These are phyloP conservation scores for Lemur catta DNA, from an alignment of 2,797 vertebrate species.

Conservation along the genomic window DNA sequence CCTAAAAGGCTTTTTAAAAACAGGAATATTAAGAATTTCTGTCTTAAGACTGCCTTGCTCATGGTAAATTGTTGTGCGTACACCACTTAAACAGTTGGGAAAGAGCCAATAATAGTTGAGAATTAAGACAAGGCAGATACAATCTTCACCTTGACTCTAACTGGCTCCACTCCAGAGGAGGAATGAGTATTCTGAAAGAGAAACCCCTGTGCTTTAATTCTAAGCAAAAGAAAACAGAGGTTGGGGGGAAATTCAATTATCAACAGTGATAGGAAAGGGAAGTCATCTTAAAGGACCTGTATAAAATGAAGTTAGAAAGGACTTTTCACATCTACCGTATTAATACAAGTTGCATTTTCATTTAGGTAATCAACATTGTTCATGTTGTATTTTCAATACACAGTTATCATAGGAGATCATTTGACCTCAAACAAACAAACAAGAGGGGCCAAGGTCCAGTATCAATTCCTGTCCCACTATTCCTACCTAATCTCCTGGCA, in stretches of 20 bases:
- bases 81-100: slow-evolving; percentile 4
- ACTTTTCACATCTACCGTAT: slow-evolving; percentile 32
- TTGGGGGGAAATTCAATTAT: neutral
- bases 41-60: neutral
- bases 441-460: slow-evolving; percentile 66
- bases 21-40: slow-evolving; percentile 28
- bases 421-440: slow-evolving; percentile 37
- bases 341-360: neutral
- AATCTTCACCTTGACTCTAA: neutral
- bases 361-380: slow-evolving; percentile 12
- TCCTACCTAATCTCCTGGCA: slow-evolving; percentile 81
- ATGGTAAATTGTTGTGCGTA: neutral
- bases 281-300: neutral
- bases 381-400: neutral
- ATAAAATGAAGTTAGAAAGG: slow-evolving; percentile 37
- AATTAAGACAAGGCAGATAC: neutral
- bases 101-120: slow-evolving; percentile 31
- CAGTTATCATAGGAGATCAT: slow-evolving; percentile 17
- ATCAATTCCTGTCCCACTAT: slow-evolving; percentile 77
- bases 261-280: slow-evolving; percentile 25
- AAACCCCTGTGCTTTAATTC: neutral
- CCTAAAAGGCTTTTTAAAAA: neutral
- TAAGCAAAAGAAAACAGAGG: slow-evolving; percentile 12
- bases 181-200: slow-evolving; percentile 19
- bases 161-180: neutral